A percentile compares a stretch with the other conserved stretches of the same genome.
Conservation (phyloP, 2,113 vertebrate genomes). For the Arvicanthis niloticus region DNA sequence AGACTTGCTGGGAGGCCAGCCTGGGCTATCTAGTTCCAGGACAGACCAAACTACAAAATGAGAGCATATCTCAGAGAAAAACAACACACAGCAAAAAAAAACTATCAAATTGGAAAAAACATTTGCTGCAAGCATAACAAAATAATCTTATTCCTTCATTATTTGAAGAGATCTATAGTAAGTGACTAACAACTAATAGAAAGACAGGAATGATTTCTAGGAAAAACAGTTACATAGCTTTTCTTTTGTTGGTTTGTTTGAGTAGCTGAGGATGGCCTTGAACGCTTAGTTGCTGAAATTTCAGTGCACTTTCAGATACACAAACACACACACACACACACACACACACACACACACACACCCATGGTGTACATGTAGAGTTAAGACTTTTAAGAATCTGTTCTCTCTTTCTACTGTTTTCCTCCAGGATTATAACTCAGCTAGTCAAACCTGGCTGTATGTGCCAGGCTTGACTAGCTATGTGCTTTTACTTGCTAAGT, state of each 20-base stretch:
- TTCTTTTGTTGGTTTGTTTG: background rate
- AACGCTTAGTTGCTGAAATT: background rate
- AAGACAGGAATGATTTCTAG: background rate
- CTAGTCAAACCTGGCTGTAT: background rate
- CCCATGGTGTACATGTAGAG: background rate
- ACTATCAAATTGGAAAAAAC: background rate
- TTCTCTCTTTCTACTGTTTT: background rate
- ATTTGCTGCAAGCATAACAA: background rate
- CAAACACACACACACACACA: background rate
- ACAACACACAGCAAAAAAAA: background rate
- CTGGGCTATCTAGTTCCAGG: background rate
- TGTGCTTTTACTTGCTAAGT: background rate
- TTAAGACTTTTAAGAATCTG: background rate
- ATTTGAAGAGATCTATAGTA: background rate
- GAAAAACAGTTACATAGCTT: background rate
- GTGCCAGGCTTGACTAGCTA: too few species aligned
- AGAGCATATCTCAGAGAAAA: background rate
- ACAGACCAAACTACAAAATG: background rate
- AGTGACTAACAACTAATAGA: background rate
- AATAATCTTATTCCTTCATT: background rate
- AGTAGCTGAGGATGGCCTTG: background rate
- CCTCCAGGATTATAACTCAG: background rate
- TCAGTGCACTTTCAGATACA: background rate
- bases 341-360: background rate
- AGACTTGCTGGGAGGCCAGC: background rate